Percentiles rank a stretch among this genome's conserved stretches.
Evolutionary conservation across 2,888 invertebrate species (phyloP).

Genomic region (Notodonta dromedarius): DNA sequence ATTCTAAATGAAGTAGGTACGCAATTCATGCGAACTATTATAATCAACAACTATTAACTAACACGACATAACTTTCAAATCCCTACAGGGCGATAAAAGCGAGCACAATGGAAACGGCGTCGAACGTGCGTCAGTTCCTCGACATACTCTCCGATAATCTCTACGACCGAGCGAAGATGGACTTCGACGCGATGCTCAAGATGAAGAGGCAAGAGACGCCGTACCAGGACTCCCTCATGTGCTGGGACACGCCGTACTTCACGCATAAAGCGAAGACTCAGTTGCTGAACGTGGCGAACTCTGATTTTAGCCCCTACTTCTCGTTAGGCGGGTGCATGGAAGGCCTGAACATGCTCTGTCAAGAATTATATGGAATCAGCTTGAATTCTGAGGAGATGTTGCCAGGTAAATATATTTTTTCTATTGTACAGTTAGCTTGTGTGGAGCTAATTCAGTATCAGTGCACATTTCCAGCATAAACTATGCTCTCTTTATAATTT

Average conservation of each 20-base stretch:
- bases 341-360: constrained; percentile 95
- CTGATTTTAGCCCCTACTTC: constrained; percentile 93
- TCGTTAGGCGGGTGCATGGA: constrained; percentile 98
- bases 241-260: constrained; percentile 96
- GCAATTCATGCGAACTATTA: too few species aligned
- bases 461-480: too few species aligned
- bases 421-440: neutral
- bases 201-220: constrained; percentile 86
- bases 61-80: neutral
- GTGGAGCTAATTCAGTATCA: too few species aligned
- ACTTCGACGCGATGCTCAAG: constrained; percentile 89
- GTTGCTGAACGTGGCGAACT: constrained; percentile 87
- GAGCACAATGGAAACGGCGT: constrained; percentile 93
- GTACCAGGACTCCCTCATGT: constrained; percentile 71
- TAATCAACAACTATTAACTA: neutral
- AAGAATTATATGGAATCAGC: constrained; percentile 91
- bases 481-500: too few species aligned
- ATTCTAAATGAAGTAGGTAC: too few species aligned
- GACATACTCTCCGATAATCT: constrained; percentile 89
- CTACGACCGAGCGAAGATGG: constrained; percentile 87
- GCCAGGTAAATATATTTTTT: constrained; percentile 73
- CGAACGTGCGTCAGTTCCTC: constrained; percentile 91
- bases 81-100: constrained; percentile 88
- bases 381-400: constrained; percentile 89
- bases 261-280: constrained; percentile 89